These are phyloP conservation scores for Rhysida immarginata DNA, from an alignment of 1,140 invertebrate genomes.

Conservation along the genomic window DNA sequence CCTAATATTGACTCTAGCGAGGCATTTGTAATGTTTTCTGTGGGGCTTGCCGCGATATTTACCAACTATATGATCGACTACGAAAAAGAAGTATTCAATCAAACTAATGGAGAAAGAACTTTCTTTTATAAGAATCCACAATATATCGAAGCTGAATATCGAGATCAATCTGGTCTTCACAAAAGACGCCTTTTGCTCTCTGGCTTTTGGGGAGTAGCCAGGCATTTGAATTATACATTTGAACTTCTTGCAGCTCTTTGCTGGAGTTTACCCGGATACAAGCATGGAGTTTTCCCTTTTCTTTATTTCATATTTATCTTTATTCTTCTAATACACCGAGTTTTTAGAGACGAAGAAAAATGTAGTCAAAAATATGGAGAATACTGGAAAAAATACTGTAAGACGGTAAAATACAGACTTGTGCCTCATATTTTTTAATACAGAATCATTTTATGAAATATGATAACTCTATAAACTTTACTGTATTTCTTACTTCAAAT, in stretches of 20 bases:
- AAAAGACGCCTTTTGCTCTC: slow-evolving; percentile 33
- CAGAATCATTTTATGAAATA: too few relatives aligned
- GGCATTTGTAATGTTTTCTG: slow-evolving; percentile 25
- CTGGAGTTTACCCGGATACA: slow-evolving; percentile 35
- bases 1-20: slow-evolving; percentile 13
- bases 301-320: slow-evolving; percentile 37
- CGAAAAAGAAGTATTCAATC: slow-evolving; percentile 36
- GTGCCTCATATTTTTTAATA: slow-evolving; percentile 41
- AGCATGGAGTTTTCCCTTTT: slow-evolving; percentile 35
- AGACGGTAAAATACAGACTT: slow-evolving; percentile 37
- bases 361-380: slow-evolving; percentile 41
- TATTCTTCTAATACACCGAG: slow-evolving; percentile 37
- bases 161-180: slow-evolving; percentile 16
- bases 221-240: slow-evolving; percentile 45
- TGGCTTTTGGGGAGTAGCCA: slow-evolving; percentile 43
- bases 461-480: too few relatives aligned
- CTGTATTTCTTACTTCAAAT: too few relatives aligned
- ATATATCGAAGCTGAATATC: slow-evolving; percentile 32
- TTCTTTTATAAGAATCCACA: slow-evolving; percentile 37
- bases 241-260: slow-evolving; percentile 37
- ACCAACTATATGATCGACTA: slow-evolving; percentile 36
- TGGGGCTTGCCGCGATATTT: slow-evolving; percentile 30
- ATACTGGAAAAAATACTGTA: slow-evolving; percentile 39
- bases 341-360: slow-evolving; percentile 40
- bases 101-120: slow-evolving; percentile 26